phyloP scores from a whole-genome alignment of 1,140 invertebrate species.

The Bombus sibiricus region DNA sequence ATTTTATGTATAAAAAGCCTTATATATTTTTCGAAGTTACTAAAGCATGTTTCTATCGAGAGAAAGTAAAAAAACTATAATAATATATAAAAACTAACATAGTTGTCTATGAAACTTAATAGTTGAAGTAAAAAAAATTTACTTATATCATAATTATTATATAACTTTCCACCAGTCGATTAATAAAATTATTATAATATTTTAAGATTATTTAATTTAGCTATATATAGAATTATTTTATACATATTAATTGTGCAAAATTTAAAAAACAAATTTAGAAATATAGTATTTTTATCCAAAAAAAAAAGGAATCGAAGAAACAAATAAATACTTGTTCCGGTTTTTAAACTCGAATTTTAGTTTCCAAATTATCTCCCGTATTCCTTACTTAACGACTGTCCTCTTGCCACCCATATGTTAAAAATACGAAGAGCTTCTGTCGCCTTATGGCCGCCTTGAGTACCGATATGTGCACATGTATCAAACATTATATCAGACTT shows the following conservation, averaged over 20 bases:
- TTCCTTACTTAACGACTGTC: slow-evolving; percentile 3
- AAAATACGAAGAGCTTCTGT: slow-evolving; percentile 39
- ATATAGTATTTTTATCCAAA: background rate
- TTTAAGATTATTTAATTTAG: background rate
- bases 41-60: too few species aligned
- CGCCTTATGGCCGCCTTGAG: slow-evolving; percentile 43
- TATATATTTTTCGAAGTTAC: too few species aligned
- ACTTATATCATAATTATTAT: too few species aligned
- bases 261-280: too few species aligned
- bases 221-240: background rate
- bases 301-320: background rate
- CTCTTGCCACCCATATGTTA: slow-evolving; percentile 35
- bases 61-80: too few species aligned
- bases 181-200: too few species aligned
- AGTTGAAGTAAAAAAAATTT: too few species aligned
- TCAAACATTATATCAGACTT: slow-evolving; percentile 37
- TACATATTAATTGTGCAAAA: background rate
- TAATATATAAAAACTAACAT: too few species aligned
- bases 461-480: slow-evolving; percentile 41
- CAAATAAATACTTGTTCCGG: background rate
- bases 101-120: too few species aligned
- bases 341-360: background rate
- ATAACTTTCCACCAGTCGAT: too few species aligned
- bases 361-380: background rate
- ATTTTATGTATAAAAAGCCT: too few species aligned